These are phyloP conservation scores for Muscicapa striata DNA, from an alignment of 2,797 vertebrate genomes.

Conservation along the genomic window DNA sequence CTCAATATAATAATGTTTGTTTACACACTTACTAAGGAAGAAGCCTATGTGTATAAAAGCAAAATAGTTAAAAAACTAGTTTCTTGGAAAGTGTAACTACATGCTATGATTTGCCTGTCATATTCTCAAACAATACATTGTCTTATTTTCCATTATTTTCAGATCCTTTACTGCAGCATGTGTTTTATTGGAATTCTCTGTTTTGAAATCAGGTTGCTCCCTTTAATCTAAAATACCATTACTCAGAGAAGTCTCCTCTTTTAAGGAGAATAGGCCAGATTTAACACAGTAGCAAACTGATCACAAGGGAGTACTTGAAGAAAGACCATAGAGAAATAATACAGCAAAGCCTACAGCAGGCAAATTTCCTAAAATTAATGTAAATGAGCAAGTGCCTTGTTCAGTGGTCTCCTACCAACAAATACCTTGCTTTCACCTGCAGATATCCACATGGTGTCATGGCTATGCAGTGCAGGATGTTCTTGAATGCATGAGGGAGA, in stretches of 20 bases:
- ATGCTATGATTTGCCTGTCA: not conserved
- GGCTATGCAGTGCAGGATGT: not conserved
- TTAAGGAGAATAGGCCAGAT: not conserved
- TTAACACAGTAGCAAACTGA: not conserved
- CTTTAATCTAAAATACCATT: not conserved
- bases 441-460: not conserved
- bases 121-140: not conserved
- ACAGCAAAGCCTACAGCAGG: not conserved
- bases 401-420: not conserved
- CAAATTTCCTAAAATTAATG: not conserved
- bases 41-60: not conserved
- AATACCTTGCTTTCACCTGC: not conserved
- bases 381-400: not conserved
- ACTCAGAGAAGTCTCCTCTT: not conserved
- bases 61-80: not conserved
- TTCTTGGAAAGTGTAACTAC: not conserved
- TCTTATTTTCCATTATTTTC: not conserved
- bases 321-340: not conserved
- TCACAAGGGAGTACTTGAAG: not conserved
- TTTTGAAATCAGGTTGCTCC: not conserved
- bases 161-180: not conserved
- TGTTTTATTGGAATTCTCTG: not conserved
- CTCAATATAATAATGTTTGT: not conserved
- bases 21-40: not conserved
- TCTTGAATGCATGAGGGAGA: not conserved